Conservation (phyloP, 2,797 vertebrate genomes). For the Xenentodon cancila region DNA sequence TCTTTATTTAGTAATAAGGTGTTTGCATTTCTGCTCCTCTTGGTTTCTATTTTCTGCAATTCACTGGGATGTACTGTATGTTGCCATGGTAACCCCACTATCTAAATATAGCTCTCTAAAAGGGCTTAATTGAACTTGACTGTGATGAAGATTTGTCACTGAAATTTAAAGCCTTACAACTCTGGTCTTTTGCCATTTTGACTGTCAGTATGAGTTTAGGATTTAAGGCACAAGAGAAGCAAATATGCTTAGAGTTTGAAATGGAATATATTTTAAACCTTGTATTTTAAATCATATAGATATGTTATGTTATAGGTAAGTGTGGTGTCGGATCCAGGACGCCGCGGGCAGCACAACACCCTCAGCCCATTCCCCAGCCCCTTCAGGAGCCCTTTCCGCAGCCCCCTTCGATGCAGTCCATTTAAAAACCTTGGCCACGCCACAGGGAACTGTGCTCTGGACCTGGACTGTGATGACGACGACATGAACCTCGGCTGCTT, state of each 20-base stretch:
- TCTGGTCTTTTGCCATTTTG: slow-evolving; percentile 5
- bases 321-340: slow-evolving; percentile 95
- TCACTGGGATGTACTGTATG: slow-evolving; percentile 46
- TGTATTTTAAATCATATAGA: not conserved
- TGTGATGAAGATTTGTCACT: slow-evolving; percentile 44
- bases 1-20: slow-evolving; percentile 7
- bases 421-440: slow-evolving; percentile 95
- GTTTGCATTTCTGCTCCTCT: slow-evolving; percentile 17
- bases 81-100: slow-evolving; percentile 74
- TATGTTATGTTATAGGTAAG: slow-evolving; percentile 84
- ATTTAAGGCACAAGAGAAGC: not conserved
- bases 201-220: not conserved
- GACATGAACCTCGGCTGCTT: slow-evolving; percentile 99
- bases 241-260: not conserved
- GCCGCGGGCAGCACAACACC: slow-evolving; percentile 89
- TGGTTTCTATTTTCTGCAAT: slow-evolving; percentile 44
- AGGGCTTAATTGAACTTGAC: slow-evolving; percentile 70
- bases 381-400: slow-evolving; percentile 95
- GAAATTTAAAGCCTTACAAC: slow-evolving; percentile 24
- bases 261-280: not conserved
- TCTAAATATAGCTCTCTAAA: slow-evolving; percentile 77
- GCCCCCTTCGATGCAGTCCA: slow-evolving; percentile 91
- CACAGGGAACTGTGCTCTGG: slow-evolving; percentile 89
- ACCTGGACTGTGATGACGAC: slow-evolving; percentile 97
- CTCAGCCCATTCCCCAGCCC: slow-evolving; percentile 97